phyloP scores from a whole-genome alignment of 2,113 vertebrate genomes.

The Haplochromis vanheusdeni region DNA sequence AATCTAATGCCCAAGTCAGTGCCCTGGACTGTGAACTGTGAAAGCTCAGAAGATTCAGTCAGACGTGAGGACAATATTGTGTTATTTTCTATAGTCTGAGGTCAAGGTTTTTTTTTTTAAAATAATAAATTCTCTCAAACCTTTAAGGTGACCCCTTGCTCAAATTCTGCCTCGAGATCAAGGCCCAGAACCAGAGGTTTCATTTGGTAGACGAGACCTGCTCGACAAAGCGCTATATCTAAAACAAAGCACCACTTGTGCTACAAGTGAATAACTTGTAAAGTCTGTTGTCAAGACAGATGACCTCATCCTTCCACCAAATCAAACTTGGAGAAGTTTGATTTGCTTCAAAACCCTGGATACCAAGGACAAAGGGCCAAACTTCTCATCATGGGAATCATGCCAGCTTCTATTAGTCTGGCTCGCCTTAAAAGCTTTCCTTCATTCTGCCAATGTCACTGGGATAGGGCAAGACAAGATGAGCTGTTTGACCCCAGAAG shows the following conservation, averaged over 20 bases:
- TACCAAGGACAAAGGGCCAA: constrained; percentile 35
- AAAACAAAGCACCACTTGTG: neutral
- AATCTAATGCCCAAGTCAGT: constrained; percentile 6
- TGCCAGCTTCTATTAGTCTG: constrained; percentile 41
- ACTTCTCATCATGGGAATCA: constrained; percentile 10
- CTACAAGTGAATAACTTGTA: neutral
- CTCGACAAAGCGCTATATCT: neutral
- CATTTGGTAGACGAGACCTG: neutral
- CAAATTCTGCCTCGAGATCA: neutral
- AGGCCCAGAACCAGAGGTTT: neutral
- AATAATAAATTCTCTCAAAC: neutral
- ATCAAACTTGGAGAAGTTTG: neutral
- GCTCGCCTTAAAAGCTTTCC: constrained; percentile 17
- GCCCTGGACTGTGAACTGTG: neutral
- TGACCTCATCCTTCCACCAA: neutral
- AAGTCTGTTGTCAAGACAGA: constrained; percentile 17
- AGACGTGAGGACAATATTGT: neutral
- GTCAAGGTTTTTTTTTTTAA: neutral
- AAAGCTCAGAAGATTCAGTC: neutral
- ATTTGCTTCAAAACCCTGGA: constrained; percentile 6
- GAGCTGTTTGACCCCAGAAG: constrained; percentile 10
- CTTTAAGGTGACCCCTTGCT: neutral
- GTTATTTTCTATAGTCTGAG: neutral
- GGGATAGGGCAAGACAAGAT: neutral
- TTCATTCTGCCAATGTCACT: neutral